phyloP scores from a whole-genome alignment of 2,888 invertebrate species.

The Calameuta filiformis region DNA sequence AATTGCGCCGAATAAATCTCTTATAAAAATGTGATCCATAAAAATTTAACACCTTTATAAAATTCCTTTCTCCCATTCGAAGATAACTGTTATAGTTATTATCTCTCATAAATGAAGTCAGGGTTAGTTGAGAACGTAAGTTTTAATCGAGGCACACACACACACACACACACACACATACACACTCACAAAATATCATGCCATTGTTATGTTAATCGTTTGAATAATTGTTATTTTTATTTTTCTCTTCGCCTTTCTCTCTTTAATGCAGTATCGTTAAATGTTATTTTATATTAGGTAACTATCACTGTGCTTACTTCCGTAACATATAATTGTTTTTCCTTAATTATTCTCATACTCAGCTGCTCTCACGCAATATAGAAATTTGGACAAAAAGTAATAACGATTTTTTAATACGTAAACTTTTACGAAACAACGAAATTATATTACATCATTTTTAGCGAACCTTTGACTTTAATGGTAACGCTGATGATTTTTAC shows the following conservation, averaged over 20 bases:
- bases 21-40: slow-evolving; percentile 35
- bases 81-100: slow-evolving; percentile 1
- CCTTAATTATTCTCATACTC: slow-evolving; percentile 31
- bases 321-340: slow-evolving; percentile 54
- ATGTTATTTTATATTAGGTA: slow-evolving; percentile 38
- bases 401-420: no score
- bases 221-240: slow-evolving; percentile 13
- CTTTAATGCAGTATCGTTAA: slow-evolving; percentile 16
- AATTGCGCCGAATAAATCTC: slow-evolving; percentile 35
- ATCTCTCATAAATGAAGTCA: slow-evolving; percentile 30
- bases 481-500: no score
- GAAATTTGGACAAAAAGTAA: no score
- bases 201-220: slow-evolving; percentile 35
- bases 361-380: slow-evolving; percentile 19
- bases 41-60: slow-evolving; percentile 35
- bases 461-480: no score
- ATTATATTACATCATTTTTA: no score
- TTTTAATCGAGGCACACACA: slow-evolving; percentile 44
- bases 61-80: slow-evolving; percentile 23
- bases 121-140: slow-evolving; percentile 32
- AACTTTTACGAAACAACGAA: no score
- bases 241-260: neutral
- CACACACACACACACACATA: slow-evolving; percentile 46
- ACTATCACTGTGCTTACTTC: slow-evolving; percentile 60
- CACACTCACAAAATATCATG: slow-evolving; percentile 48